A percentile compares a stretch with the other conserved stretches of the same genome.
These are phyloP conservation scores for Chitala chitala DNA, from an alignment of 2,113 vertebrate species.

Conservation along the genomic window DNA sequence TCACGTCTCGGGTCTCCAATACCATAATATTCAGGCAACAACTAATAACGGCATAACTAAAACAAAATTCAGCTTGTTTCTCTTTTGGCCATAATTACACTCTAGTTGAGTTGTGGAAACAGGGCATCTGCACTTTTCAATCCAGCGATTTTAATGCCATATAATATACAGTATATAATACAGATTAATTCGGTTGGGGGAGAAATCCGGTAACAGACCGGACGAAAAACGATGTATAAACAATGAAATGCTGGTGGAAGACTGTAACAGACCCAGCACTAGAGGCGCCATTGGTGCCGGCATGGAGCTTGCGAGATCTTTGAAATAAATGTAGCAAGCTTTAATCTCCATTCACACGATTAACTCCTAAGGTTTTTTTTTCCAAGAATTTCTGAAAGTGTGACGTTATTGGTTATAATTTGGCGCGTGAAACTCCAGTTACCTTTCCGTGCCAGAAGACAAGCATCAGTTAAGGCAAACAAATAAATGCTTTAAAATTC, in stretches of 20 bases:
- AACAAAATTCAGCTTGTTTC: too few relatives aligned
- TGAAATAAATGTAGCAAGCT: constrained; percentile 1
- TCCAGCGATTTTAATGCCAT: too few relatives aligned
- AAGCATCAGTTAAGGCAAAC: constrained; percentile 11
- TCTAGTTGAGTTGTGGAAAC: too few relatives aligned
- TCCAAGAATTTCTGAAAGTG: neutral
- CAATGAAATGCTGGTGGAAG: neutral
- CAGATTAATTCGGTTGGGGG: too few relatives aligned
- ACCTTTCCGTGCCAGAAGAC: constrained; percentile 5
- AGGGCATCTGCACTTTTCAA: too few relatives aligned
- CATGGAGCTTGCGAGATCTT: neutral
- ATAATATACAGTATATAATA: too few relatives aligned
- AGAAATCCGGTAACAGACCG: too few relatives aligned
- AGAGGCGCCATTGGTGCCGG: constrained; percentile 19
- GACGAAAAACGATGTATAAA: neutral
- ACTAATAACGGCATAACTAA: too few relatives aligned
- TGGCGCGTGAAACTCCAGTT: constrained; percentile 2
- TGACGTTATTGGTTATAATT: neutral
- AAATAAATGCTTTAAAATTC: constrained; percentile 9
- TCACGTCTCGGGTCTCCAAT: too few relatives aligned
- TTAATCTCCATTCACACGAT: neutral
- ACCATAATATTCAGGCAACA: too few relatives aligned
- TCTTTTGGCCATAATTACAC: too few relatives aligned
- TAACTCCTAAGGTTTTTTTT: neutral
- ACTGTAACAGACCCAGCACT: neutral